phyloP scores from a whole-genome alignment of 2,113 vertebrate genomes.

The Bos taurus region ARS-UCD2.0 NC_037340.1:10297501-10298000 shows the following conservation, averaged over 20 bases:
- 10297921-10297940: neutral
- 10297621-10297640: neutral
- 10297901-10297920: neutral
- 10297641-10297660: neutral
- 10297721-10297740: neutral
- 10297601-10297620: neutral
- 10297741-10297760: neutral
- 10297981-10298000: neutral
- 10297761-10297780: neutral
- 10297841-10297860: neutral
- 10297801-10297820: neutral
- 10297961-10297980: neutral
- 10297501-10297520: neutral
- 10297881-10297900: neutral
- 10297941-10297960: neutral
- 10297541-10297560: neutral
- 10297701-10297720: neutral
- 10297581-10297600: neutral
- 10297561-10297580: neutral
- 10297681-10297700: neutral
- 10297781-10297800: neutral
- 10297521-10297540: accelerated
- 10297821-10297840: neutral
- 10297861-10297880: neutral
- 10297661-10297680: neutral